Percentiles rank a stretch among this genome's conserved stretches.
Evolutionary conservation across 2,113 vertebrate genomes (phyloP).

Genomic region (Laterallus jamaicensis): DNA sequence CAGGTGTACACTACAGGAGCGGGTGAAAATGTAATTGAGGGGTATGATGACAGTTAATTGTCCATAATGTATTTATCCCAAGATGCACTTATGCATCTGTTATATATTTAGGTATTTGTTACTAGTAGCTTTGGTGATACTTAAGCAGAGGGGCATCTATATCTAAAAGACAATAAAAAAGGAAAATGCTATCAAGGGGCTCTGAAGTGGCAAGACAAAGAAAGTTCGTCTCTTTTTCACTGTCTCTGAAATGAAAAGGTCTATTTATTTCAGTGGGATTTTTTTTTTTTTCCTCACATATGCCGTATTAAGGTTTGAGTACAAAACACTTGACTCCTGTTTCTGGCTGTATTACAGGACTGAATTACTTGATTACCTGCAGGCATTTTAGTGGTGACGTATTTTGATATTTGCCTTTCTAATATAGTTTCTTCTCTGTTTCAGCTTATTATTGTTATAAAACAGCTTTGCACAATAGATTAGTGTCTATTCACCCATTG

Average conservation of each 20-base stretch:
- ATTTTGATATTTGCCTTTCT: slow-evolving; percentile 63
- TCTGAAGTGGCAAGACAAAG: slow-evolving; percentile 70
- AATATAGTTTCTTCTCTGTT: slow-evolving; percentile 53
- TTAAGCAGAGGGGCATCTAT: slow-evolving; percentile 71
- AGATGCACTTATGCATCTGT: slow-evolving; percentile 74
- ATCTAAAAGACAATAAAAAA: slow-evolving; percentile 74
- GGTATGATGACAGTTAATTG: slow-evolving; percentile 74
- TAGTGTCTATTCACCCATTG: slow-evolving; percentile 54
- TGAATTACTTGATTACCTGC: slow-evolving; percentile 49
- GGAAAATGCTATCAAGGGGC: slow-evolving; percentile 72
- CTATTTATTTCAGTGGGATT: slow-evolving; percentile 68
- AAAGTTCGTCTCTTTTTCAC: slow-evolving; percentile 68
- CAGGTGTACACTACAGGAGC: slow-evolving; percentile 73
- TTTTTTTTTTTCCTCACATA: slow-evolving; percentile 4
- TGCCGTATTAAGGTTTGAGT: slow-evolving; percentile 37
- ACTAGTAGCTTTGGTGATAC: slow-evolving; percentile 65
- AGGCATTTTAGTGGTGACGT: slow-evolving; percentile 41
- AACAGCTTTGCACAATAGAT: slow-evolving; percentile 59
- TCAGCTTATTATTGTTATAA: slow-evolving; percentile 58
- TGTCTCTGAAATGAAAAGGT: slow-evolving; percentile 71
- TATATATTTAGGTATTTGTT: slow-evolving; percentile 74
- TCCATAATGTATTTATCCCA: slow-evolving; percentile 78
- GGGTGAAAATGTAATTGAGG: slow-evolving; percentile 63
- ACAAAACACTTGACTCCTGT: slow-evolving; percentile 56
- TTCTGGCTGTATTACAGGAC: background rate